These are phyloP conservation scores for Cactoblastis cactorum DNA, from an alignment of 2,888 invertebrate genomes.

Conservation along the genomic window DNA sequence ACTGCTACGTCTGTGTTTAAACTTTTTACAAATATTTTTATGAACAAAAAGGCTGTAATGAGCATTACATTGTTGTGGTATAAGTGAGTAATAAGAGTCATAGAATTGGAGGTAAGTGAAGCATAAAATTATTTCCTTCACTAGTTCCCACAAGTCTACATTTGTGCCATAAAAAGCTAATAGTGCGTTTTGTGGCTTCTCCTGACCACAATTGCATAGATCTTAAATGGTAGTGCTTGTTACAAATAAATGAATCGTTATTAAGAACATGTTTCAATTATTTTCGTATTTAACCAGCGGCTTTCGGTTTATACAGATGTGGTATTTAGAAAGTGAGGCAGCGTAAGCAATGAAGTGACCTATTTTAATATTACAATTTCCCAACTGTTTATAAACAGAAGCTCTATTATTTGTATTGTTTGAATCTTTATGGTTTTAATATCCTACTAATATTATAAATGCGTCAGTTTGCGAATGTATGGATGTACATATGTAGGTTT, in stretches of 20 bases:
- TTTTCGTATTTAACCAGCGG: not conserved
- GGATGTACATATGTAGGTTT: too few relatives aligned
- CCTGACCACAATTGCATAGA: slow-evolving; percentile 19
- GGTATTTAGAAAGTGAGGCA: not conserved
- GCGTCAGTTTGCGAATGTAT: too few relatives aligned
- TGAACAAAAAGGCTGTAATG: not conserved
- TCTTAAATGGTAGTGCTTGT: not conserved
- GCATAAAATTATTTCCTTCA: slow-evolving; percentile 66
- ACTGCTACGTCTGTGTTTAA: slow-evolving; percentile 6
- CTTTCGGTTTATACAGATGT: not conserved
- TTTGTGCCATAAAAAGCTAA: slow-evolving; percentile 43
- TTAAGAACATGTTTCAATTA: not conserved
- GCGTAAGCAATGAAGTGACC: not conserved
- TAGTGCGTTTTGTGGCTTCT: slow-evolving; percentile 50
- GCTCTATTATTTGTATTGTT: too few relatives aligned
- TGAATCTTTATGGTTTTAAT: too few relatives aligned
- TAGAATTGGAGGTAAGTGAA: slow-evolving; percentile 38
- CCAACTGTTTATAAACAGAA: too few relatives aligned
- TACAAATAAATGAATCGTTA: not conserved
- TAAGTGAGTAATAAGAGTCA: slow-evolving; percentile 13
- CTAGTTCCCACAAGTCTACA: slow-evolving; percentile 39
- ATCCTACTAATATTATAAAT: too few relatives aligned
- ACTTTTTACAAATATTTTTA: not conserved
- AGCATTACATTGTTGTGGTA: not conserved
- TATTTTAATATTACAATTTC: not conserved